These are phyloP conservation scores for Hydrotaea diabolus DNA, from an alignment of 2,888 invertebrate genomes.

Conservation along the genomic window DNA sequence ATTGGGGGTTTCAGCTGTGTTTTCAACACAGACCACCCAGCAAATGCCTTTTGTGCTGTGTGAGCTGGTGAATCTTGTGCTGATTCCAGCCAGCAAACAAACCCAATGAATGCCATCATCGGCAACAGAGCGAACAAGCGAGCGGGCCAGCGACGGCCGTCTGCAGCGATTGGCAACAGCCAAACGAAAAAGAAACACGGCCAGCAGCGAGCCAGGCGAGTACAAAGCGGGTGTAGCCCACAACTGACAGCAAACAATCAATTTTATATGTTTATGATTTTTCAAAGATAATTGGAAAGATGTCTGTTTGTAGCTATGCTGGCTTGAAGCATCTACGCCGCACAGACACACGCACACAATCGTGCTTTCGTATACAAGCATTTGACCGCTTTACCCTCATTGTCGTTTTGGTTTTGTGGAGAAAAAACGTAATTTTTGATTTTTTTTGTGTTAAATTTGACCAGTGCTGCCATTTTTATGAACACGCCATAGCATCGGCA, in stretches of 20 bases:
- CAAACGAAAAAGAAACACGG: background rate
- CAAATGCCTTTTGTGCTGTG: background rate
- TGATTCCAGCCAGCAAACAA: too few relatives aligned
- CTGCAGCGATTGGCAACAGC: background rate
- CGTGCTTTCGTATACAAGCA: background rate
- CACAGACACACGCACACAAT: too few relatives aligned
- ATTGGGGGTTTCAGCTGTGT: too few relatives aligned
- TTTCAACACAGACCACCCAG: background rate
- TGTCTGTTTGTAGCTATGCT: conserved; percentile 31
- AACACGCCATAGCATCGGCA: too few relatives aligned
- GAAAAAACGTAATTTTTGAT: too few relatives aligned
- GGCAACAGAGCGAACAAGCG: background rate
- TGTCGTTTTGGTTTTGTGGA: too few relatives aligned
- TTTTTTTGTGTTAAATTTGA: too few relatives aligned
- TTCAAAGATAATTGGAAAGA: conserved; percentile 60
- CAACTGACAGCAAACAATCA: conserved; percentile 64
- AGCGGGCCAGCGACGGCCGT: background rate
- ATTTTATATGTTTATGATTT: conserved; percentile 62
- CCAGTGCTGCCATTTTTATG: too few relatives aligned
- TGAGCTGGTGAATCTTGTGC: background rate
- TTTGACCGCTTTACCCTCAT: background rate
- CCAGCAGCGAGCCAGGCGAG: background rate
- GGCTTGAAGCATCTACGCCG: too few relatives aligned
- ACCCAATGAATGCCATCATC: background rate
- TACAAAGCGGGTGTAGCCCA: conserved; percentile 59